Conservation (phyloP, 2,888 invertebrate genomes). For the Patella depressa region DNA sequence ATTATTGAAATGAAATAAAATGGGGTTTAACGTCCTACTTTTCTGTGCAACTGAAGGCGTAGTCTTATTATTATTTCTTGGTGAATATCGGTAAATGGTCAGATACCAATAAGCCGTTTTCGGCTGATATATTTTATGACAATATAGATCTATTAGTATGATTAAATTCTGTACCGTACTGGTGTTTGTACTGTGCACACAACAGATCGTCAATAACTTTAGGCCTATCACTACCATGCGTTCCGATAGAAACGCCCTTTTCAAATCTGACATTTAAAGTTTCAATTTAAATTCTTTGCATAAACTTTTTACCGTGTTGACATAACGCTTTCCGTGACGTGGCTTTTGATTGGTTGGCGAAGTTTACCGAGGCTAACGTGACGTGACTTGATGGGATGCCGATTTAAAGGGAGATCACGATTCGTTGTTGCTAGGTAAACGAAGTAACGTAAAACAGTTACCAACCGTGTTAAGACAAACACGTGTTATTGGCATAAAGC, state of each 20-base stretch:
- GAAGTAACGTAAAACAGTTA: not conserved
- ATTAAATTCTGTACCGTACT: too few species aligned
- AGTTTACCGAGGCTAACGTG: conserved; percentile 8
- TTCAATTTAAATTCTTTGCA: conserved; percentile 12
- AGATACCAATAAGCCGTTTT: too few species aligned
- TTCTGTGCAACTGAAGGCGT: too few species aligned
- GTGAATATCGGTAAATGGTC: too few species aligned
- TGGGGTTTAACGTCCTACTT: too few species aligned
- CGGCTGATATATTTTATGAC: too few species aligned
- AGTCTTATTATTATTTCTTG: too few species aligned
- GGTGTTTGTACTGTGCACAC: too few species aligned
- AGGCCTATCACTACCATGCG: conserved; percentile 4
- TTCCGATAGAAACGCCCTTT: conserved; percentile 1
- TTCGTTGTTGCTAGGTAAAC: not conserved
- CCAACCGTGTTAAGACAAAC: not conserved
- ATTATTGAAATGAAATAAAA: too few species aligned
- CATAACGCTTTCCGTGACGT: conserved; percentile 17
- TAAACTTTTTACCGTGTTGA: conserved; percentile 10
- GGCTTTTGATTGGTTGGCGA: conserved; percentile 30
- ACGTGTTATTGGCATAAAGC: not conserved
- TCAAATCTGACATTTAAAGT: conserved; percentile 9
- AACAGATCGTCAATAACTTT: conserved; percentile 1
- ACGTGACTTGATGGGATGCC: not conserved
- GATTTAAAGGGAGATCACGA: conserved; percentile 2
- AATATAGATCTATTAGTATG: too few species aligned